Evolutionary conservation across 1,140 invertebrate species (phyloP).

Genomic region (Drosophila suzukii): DNA sequence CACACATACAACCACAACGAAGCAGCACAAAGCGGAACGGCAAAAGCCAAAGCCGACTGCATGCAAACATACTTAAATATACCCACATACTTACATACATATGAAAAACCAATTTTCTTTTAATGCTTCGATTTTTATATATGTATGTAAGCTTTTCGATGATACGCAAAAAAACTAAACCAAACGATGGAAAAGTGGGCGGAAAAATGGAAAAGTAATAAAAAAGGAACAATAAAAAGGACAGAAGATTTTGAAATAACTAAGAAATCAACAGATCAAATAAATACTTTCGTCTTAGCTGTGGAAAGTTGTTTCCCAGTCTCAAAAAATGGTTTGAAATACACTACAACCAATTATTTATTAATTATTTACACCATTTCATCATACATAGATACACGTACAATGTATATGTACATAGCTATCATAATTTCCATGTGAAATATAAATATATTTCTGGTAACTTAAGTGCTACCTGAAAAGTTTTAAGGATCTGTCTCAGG

Average conservation of each 20-base stretch:
- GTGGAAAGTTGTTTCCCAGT: too few relatives aligned
- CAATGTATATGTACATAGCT: too few relatives aligned
- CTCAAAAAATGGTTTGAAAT: too few relatives aligned
- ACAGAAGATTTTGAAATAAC: background rate
- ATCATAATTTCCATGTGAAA: background rate
- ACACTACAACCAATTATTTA: too few relatives aligned
- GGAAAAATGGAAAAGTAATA: background rate
- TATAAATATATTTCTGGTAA: background rate
- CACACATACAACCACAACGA: background rate
- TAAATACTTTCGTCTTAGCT: too few relatives aligned
- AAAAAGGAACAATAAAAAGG: background rate
- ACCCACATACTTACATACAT: background rate
- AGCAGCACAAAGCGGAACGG: conserved; percentile 39
- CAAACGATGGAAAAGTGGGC: conserved; percentile 4
- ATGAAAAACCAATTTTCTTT: conserved; percentile 69
- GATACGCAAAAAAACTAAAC: background rate
- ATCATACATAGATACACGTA: too few relatives aligned
- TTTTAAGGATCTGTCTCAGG: background rate
- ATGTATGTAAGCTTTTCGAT: background rate
- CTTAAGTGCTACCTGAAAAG: background rate
- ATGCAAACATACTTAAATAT: background rate
- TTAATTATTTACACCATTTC: too few relatives aligned
- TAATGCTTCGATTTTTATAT: conserved; percentile 48
- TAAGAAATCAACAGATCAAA: too few relatives aligned
- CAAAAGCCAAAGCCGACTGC: conserved; percentile 37